phyloP scores from a whole-genome alignment of 1,140 invertebrate genomes.

The Rhagoletis zephyria region DNA sequence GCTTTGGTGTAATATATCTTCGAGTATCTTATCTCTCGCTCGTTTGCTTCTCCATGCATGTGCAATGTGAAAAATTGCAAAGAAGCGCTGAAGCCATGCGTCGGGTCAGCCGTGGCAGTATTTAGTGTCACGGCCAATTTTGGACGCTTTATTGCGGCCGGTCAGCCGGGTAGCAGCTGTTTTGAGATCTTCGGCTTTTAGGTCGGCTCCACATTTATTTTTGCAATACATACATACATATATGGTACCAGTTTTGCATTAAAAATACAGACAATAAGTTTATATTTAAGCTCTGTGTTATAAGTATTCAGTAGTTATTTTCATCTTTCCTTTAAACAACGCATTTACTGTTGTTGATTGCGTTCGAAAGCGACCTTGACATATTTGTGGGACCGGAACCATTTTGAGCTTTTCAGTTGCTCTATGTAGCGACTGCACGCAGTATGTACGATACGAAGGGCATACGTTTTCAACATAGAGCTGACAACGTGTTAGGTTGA shows the following conservation, averaged over 20 bases:
- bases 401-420: no score
- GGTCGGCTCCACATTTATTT: not conserved
- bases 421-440: no score
- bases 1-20: conserved; percentile 31
- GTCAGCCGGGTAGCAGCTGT: conserved; percentile 12
- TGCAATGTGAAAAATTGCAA: conserved; percentile 24
- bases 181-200: not conserved
- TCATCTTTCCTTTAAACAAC: not conserved
- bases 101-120: not conserved
- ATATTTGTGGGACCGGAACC: no score
- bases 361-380: not conserved
- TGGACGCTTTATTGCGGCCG: not conserved
- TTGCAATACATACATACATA: not conserved
- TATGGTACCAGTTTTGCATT: not conserved
- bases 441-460: no score
- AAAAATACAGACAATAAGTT: not conserved
- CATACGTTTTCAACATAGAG: no score
- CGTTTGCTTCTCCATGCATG: not conserved
- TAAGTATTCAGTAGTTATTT: not conserved
- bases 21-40: conserved; percentile 6
- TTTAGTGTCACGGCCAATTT: conserved; percentile 32
- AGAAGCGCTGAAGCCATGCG: not conserved
- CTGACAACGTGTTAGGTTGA: no score
- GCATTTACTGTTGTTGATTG: not conserved
- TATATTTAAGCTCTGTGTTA: conserved; percentile 1